Base-by-base conservation (phyloP, 2,888 invertebrate genomes). In the Zonitis immaculata region DNA sequence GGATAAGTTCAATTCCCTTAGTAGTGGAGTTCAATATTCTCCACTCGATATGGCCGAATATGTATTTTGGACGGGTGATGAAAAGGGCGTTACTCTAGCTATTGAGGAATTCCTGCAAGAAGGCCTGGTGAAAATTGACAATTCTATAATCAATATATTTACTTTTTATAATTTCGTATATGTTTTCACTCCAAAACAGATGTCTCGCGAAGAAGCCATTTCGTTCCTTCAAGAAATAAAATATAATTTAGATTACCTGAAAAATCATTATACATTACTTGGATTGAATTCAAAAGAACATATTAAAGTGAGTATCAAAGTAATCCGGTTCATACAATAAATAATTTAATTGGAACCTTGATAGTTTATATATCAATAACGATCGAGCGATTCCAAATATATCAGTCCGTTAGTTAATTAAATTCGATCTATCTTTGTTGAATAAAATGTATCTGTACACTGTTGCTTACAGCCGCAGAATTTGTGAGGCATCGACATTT, bases 11-110 rank as follows among this genome's bases (percentile, higher is more conserved):
- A 61, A 61, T 47, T 57, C 42, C 25, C 35, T 82, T 81, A 64
- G n/a, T n/a, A n/a, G 72, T 79, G 6, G 84, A 82, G 47, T 82
- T 2, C 86, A 87, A 65, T 88, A 88, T 67, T 85, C 88, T 0
- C 87, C 90, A 0, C 77, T 86, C 48, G 89, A 90, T 66, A 87
- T 90, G 85, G 89, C 90, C 0, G 88, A 89, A 68, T 90, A 90
- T 64, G 85, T 90, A 2, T 88, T 88, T 72, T 88, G 88, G 86
- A 89, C 89, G 0, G 89, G 89, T 0, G 89, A 90, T 69, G 89
- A 90, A 68, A 82, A 83, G 47, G 87, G 89, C 6, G 89, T 90
- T 1, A 87, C 88, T 0, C 75, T 83, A 6, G 87, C 89, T 9
- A 85, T 90, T 18, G 87, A 89, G 68, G 88, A 89, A 61, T 86